These are phyloP conservation scores for Drosophila colorata DNA, from an alignment of 2,888 invertebrate genomes.

Conservation along the genomic window DNA sequence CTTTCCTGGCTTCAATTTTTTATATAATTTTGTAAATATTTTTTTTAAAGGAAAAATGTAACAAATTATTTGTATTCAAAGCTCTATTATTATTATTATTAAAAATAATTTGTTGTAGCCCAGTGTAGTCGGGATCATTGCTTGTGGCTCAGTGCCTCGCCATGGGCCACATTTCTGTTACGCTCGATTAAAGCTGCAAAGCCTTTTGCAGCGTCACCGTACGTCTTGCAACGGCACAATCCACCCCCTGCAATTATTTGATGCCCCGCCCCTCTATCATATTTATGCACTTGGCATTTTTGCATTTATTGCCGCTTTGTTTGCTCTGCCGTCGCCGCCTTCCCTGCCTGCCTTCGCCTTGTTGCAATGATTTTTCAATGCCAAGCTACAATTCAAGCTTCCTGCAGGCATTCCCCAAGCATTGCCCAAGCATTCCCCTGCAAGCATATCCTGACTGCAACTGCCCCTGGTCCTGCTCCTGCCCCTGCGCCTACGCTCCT, in stretches of 20 bases:
- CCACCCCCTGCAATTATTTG: background rate
- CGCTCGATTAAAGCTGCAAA: conserved; percentile 75
- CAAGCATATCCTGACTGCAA: too few species aligned
- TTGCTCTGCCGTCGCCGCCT: too few species aligned
- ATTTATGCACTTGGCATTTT: conserved; percentile 77
- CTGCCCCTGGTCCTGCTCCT: background rate
- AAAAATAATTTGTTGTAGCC: background rate
- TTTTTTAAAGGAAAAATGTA: background rate
- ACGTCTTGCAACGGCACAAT: background rate
- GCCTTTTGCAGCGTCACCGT: conserved; percentile 33
- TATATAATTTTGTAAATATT: too few species aligned
- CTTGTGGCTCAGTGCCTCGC: conserved; percentile 23
- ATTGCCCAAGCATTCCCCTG: too few species aligned
- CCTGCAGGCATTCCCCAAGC: conserved; percentile 44
- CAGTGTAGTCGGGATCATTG: conserved; percentile 20
- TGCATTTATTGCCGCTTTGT: conserved; percentile 62
- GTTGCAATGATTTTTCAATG: conserved; percentile 73
- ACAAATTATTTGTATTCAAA: too few species aligned
- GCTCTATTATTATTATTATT: too few species aligned
- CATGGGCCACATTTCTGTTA: conserved; percentile 41
- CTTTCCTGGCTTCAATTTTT: background rate
- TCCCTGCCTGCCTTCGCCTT: too few species aligned
- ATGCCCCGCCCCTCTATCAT: conserved; percentile 35
- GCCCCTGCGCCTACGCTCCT: background rate
- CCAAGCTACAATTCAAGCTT: conserved; percentile 57